Base-by-base conservation (phyloP, 2,113 vertebrate species). In the Clupea harengus region DNA sequence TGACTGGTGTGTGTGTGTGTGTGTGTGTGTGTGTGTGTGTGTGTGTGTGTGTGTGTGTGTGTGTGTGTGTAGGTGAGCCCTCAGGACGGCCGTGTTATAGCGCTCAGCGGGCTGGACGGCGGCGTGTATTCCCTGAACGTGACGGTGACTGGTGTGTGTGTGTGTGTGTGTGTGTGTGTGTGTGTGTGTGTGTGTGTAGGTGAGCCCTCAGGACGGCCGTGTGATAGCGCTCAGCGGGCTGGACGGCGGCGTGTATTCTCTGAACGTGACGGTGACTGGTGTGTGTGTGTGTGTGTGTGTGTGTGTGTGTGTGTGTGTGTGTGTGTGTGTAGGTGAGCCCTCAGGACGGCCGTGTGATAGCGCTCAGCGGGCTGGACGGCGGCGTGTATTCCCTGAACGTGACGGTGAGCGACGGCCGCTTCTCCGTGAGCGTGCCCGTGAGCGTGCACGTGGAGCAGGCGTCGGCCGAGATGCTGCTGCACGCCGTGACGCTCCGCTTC, bases 161-260 rank as follows among this genome's bases (percentile, higher is more conserved):
- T n/a, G 54, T 57, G 54, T 57, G 54, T 57, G 54, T 57, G 54
- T 57, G 54, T 57, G 54, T 57, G 54, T 57, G 18, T 64, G 18
- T 64, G 52, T 54, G 52, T 54, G 52, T 54, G 57, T 64, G 57
- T 64, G 57, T 64, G 57, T n/a, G 57, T n/a, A 90, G 87, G 97
- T 99, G 83, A 97, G 96, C 87, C 96, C 93, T 85, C 96, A 96
- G 0, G 98, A 99, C 0, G 98, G 98, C 0, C 98, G 97, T 85
- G 97, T 99, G 92, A 98, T 99, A 0, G 98, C 98, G 0, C 94
- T 99, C 0, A 96, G 97, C 0, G 98, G 97, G 17, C 91, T 99
- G 11, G 98, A 99, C 45, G 96, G 96, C 0, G 98, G 98, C 1
- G 46, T 47, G 46, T 54, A 2, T 17, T 54, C 17, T 54, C 13